phyloP scores from a whole-genome alignment of 1,140 invertebrate genomes.

The Neuroterus valhalla region DNA sequence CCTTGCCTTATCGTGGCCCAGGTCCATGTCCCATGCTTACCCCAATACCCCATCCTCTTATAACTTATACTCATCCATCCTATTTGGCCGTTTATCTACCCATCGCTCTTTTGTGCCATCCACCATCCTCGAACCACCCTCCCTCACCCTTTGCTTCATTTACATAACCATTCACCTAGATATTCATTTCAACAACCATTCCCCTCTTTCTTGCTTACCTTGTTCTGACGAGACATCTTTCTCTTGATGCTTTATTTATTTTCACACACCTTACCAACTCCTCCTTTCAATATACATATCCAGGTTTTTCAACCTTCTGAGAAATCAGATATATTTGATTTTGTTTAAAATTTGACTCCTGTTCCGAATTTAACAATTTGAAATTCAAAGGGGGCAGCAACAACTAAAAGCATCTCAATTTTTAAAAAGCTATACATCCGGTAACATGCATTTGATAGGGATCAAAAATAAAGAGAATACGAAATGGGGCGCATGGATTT shows the following conservation, averaged over 20 bases:
- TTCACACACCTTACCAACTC: background rate
- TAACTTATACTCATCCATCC: background rate
- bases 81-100: conserved; percentile 20
- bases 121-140: background rate
- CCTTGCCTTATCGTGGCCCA: background rate
- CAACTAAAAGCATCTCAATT: too few species aligned
- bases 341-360: too few species aligned
- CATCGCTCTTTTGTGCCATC: conserved; percentile 10
- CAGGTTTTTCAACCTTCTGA: too few species aligned
- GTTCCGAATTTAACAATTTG: too few species aligned
- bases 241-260: conserved; percentile 30
- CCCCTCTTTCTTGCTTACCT: background rate
- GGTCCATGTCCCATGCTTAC: background rate
- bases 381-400: too few species aligned
- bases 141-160: background rate
- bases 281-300: too few species aligned
- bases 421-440: too few species aligned
- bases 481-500: too few species aligned
- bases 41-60: background rate
- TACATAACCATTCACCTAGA: conserved; percentile 29
- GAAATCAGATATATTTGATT: too few species aligned
- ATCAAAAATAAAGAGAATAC: too few species aligned
- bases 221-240: conserved; percentile 7
- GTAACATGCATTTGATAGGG: too few species aligned
- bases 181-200: background rate